These are phyloP conservation scores for Drosophila grimshawi DNA, from an alignment of 1,140 invertebrate genomes.

Conservation along the genomic window DNA sequence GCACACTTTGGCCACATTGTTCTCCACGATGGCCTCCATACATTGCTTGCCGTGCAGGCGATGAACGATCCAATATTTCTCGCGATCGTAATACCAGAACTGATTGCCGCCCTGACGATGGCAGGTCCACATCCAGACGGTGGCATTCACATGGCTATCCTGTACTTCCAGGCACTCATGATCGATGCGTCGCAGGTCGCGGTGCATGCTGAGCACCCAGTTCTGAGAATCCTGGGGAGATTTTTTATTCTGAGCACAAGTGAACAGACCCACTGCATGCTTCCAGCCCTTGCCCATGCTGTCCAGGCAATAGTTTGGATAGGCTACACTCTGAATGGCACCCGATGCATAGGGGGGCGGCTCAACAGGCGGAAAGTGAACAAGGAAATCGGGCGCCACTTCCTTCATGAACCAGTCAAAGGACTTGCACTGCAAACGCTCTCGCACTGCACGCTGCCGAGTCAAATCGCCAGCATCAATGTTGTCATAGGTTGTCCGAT, in stretches of 20 bases:
- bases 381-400: constrained; percentile 91
- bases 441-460: constrained; percentile 88
- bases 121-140: constrained; percentile 90
- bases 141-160: constrained; percentile 86
- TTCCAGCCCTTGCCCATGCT: constrained; percentile 87
- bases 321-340: constrained; percentile 88
- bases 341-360: constrained; percentile 90
- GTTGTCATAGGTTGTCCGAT: constrained; percentile 87
- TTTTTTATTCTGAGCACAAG: constrained; percentile 61
- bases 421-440: constrained; percentile 90
- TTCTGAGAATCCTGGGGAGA: constrained; percentile 66
- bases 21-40: constrained; percentile 85
- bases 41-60: constrained; percentile 88
- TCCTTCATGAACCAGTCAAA: constrained; percentile 95
- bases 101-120: constrained; percentile 92
- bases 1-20: constrained; percentile 86
- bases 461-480: constrained; percentile 89
- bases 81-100: constrained; percentile 90
- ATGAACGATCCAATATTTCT: constrained; percentile 89
- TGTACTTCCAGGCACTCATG: constrained; percentile 92
- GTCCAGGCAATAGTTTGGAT: constrained; percentile 91
- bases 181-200: constrained; percentile 89
- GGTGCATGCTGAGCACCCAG: constrained; percentile 87
- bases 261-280: constrained; percentile 87
- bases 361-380: constrained; percentile 91